phyloP scores from a whole-genome alignment of 2,113 vertebrate genomes.

The Acanthochromis polyacanthus region DNA sequence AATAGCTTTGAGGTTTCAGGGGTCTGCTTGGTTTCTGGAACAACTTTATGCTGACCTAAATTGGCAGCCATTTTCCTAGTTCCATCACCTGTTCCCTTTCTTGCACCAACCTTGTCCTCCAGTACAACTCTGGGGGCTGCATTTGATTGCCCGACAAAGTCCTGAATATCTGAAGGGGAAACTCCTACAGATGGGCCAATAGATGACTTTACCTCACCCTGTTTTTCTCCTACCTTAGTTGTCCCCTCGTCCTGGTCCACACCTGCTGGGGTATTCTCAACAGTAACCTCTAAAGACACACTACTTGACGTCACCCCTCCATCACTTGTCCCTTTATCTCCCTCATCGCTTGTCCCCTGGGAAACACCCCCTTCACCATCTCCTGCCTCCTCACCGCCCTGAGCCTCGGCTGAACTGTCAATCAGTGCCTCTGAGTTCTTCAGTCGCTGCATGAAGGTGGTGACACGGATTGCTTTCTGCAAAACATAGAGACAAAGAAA shows the following conservation, averaged over 20 bases:
- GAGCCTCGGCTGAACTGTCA: conserved; percentile 72
- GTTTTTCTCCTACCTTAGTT: conserved; percentile 44
- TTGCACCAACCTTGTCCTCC: conserved; percentile 51
- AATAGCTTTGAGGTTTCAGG: conserved; percentile 59
- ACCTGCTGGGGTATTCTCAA: conserved; percentile 71
- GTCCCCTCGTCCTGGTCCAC: conserved; percentile 53
- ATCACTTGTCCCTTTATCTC: conserved; percentile 67
- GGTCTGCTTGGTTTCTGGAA: conserved; percentile 54
- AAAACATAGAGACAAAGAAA: conserved; percentile 56
- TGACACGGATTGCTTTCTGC: conserved; percentile 91
- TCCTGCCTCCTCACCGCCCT: conserved; percentile 57
- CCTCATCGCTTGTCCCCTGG: conserved; percentile 68
- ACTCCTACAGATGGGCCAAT: conserved; percentile 67
- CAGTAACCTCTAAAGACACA: conserved; percentile 82
- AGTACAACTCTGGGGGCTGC: conserved; percentile 47
- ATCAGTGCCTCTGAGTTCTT: conserved; percentile 80
- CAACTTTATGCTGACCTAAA: conserved; percentile 70
- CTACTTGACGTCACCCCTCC: conserved; percentile 75
- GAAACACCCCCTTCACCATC: conserved; percentile 69
- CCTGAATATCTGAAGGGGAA: conserved; percentile 67
- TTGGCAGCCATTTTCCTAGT: conserved; percentile 66
- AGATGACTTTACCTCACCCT: conserved; percentile 40
- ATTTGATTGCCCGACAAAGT: conserved; percentile 54
- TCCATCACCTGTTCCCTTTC: conserved; percentile 56
- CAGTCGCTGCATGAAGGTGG: conserved; percentile 90